A percentile compares a stretch with the other conserved stretches of the same genome.
These are phyloP conservation scores for Heliconius ismenius DNA, from an alignment of 2,888 invertebrate genomes.

Conservation along the genomic window DNA sequence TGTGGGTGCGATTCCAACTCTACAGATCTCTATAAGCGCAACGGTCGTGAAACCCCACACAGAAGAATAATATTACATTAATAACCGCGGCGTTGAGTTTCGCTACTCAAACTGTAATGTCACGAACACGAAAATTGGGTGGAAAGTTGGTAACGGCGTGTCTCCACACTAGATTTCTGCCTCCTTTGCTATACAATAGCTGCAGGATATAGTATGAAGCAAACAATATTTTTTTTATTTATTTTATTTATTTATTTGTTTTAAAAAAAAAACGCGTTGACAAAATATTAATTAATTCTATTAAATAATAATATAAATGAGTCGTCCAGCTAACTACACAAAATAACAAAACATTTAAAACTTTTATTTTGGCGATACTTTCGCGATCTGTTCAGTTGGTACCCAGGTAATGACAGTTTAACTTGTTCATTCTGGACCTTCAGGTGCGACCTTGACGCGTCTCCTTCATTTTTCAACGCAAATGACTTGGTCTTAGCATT, in stretches of 20 bases:
- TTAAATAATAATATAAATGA: background rate
- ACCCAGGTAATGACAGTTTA: conserved; percentile 34
- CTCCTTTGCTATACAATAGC: background rate
- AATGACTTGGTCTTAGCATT: conserved; percentile 27
- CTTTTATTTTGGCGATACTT: conserved; percentile 4
- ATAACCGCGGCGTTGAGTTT: too few species aligned
- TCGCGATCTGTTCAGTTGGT: background rate
- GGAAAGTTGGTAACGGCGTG: background rate
- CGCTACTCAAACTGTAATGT: too few species aligned
- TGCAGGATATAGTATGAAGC: background rate
- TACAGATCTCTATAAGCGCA: too few species aligned
- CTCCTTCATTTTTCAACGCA: conserved; percentile 29
- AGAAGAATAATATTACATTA: too few species aligned
- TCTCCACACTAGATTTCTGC: background rate
- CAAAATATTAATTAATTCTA: background rate
- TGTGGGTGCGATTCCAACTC: too few species aligned
- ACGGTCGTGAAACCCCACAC: too few species aligned
- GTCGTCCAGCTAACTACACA: background rate
- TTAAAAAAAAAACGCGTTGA: too few species aligned
- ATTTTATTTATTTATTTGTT: too few species aligned
- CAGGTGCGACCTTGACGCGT: conserved; percentile 33
- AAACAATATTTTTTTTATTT: too few species aligned
- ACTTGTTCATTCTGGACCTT: conserved; percentile 20
- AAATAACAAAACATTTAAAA: conserved; percentile 6
- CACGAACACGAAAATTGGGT: too few species aligned